phyloP scores from a whole-genome alignment of 2,113 vertebrate species.

The Coryphaenoides rupestris region DNA sequence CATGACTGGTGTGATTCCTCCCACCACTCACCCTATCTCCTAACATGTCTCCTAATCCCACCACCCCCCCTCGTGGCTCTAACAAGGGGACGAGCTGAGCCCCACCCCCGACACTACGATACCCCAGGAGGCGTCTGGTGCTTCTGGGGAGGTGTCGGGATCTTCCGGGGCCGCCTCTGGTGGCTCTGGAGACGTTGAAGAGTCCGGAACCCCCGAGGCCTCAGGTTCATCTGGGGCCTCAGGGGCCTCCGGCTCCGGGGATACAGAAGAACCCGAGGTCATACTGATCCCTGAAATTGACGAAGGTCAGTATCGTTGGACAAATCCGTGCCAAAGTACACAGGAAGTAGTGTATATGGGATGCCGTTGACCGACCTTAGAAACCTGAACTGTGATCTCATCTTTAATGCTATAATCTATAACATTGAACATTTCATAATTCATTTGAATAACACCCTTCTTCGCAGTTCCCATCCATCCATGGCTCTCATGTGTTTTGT shows the following conservation, averaged over 20 bases:
- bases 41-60: constrained; percentile 55
- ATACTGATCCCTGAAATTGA: constrained; percentile 50
- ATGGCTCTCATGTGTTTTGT: constrained; percentile 50
- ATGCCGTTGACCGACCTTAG: not conserved
- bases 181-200: not conserved
- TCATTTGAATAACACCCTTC: constrained; percentile 33
- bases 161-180: constrained; percentile 11
- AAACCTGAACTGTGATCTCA: not conserved
- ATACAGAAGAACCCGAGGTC: constrained; percentile 43
- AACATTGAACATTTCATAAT: constrained; percentile 16
- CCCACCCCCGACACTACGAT: constrained; percentile 38
- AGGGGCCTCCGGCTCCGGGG: constrained; percentile 44
- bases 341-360: not conserved
- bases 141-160: constrained; percentile 22
- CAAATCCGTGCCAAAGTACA: not conserved
- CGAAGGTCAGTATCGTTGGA: constrained; percentile 68
- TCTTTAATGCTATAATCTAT: no score
- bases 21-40: constrained; percentile 28
- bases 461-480: constrained; percentile 47
- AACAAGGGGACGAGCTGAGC: constrained; percentile 71
- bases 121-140: constrained; percentile 38
- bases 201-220: not conserved
- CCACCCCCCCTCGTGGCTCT: constrained; percentile 67
- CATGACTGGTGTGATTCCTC: constrained; percentile 38
- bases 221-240: constrained; percentile 41